Conservation (phyloP, 2,113 vertebrate genomes). For the Capreolus pygargus region DNA sequence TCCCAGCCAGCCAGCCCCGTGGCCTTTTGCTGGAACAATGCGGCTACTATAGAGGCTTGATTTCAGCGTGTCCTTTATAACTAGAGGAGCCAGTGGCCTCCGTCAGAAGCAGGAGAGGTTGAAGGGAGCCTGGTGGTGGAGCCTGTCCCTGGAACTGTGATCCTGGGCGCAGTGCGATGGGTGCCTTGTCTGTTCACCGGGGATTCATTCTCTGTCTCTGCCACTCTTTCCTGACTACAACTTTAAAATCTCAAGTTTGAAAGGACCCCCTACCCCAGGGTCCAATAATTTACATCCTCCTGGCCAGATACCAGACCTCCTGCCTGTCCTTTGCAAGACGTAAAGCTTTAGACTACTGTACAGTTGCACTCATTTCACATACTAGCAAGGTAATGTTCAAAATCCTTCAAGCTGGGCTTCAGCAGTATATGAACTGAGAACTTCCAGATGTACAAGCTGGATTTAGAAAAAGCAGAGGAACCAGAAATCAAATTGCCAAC, state of each 20-base stretch:
- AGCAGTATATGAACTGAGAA: not conserved
- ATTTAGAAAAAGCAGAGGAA: not conserved
- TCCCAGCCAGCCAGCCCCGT: fast-evolving
- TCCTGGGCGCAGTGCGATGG: fast-evolving
- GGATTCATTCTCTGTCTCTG: not conserved
- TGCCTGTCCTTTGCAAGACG: not conserved
- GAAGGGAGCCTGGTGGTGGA: fast-evolving
- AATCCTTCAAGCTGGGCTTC: not conserved
- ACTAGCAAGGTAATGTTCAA: not conserved
- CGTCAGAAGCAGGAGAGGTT: fast-evolving
- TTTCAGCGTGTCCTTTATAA: fast-evolving
- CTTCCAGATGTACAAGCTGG: not conserved
- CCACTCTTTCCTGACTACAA: fast-evolving
- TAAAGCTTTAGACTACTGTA: not conserved
- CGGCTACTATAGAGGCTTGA: fast-evolving
- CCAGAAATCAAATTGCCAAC: not conserved
- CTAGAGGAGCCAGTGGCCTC: not conserved
- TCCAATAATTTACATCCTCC: not conserved
- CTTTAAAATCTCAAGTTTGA: not conserved
- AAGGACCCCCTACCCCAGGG: not conserved
- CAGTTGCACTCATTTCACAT: not conserved
- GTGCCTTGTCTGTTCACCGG: not conserved
- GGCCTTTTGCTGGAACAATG: not conserved
- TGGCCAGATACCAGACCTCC: not conserved
- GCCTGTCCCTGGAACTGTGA: not conserved